phyloP scores from a whole-genome alignment of 2,888 invertebrate genomes.

The Pseudeuparius sepicola region DNA sequence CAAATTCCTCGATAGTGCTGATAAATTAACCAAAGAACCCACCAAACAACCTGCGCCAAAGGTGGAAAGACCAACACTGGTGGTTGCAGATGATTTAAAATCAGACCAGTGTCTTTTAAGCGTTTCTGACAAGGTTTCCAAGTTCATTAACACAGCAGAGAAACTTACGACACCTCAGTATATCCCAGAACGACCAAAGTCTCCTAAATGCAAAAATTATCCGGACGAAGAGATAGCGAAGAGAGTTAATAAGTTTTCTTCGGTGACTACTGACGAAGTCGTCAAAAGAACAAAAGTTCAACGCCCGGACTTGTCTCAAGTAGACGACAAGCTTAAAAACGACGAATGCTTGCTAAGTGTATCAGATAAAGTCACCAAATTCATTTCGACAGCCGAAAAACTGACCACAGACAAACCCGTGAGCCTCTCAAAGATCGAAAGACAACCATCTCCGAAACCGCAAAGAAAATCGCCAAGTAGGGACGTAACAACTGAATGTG shows the following conservation, averaged over 20 bases:
- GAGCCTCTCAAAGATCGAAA: conserved; percentile 24
- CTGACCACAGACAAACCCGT: conserved; percentile 34
- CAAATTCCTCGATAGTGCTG: conserved; percentile 36
- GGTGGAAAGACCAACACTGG: conserved; percentile 42
- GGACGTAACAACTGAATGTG: conserved; percentile 23
- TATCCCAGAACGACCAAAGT: conserved; percentile 31
- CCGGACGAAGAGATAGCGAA: conserved; percentile 32
- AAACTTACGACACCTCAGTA: conserved; percentile 28
- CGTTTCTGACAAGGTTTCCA: conserved; percentile 59
- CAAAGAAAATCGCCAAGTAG: conserved; percentile 21
- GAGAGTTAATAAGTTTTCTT: not conserved
- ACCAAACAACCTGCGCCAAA: conserved; percentile 33
- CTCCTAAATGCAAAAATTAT: conserved; percentile 30
- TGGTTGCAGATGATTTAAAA: conserved; percentile 45
- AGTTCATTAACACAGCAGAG: conserved; percentile 50
- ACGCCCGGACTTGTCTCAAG: conserved; percentile 24
- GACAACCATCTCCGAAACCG: conserved; percentile 16
- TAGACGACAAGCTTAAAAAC: conserved; percentile 33
- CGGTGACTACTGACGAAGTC: conserved; percentile 22
- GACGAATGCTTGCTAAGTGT: conserved; percentile 52
- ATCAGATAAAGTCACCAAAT: conserved; percentile 55
- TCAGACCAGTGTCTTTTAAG: conserved; percentile 55
- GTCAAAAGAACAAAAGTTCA: conserved; percentile 20
- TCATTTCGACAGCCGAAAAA: conserved; percentile 52
- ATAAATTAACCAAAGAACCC: conserved; percentile 31